phyloP scores from a whole-genome alignment of 64 coral and sea anemone species.

The Orbicella faveolata region DNA sequence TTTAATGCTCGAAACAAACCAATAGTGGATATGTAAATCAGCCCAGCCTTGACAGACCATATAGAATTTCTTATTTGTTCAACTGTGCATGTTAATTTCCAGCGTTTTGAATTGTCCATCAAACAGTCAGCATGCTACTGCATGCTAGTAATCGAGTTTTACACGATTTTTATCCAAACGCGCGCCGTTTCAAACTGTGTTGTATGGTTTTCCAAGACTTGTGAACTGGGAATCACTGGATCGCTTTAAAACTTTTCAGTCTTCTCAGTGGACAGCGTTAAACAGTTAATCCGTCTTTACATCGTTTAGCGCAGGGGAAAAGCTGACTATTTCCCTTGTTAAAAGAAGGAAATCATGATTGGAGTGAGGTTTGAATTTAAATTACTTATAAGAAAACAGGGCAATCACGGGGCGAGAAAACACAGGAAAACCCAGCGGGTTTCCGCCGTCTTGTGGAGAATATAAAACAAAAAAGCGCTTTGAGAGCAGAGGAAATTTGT shows the following conservation, averaged over 20 bases:
- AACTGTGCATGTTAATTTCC: constrained; percentile 51
- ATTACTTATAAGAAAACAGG: constrained; percentile 34
- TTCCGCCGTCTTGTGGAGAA: neutral
- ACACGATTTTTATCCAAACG: neutral
- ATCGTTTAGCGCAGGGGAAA: neutral
- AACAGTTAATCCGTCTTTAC: no score
- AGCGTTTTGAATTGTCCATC: constrained; percentile 20
- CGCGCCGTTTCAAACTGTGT: neutral
- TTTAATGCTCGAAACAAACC: neutral
- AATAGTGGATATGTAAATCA: constrained; percentile 19
- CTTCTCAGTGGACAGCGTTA: neutral
- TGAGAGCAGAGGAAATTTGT: neutral
- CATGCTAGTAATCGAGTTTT: neutral
- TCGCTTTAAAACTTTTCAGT: neutral
- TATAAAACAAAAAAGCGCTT: neutral
- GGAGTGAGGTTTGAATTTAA: constrained; percentile 9
- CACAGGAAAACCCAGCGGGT: neutral
- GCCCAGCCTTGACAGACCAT: constrained; percentile 5
- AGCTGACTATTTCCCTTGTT: neutral
- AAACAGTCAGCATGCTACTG: constrained; percentile 3
- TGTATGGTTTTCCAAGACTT: neutral
- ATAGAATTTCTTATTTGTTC: constrained; percentile 39
- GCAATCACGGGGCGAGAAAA: neutral
- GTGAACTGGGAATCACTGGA: neutral
- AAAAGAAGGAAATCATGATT: neutral